phyloP scores from a whole-genome alignment of 2,797 vertebrate genomes.

The Microctenopoma stevenorrisi region DNA sequence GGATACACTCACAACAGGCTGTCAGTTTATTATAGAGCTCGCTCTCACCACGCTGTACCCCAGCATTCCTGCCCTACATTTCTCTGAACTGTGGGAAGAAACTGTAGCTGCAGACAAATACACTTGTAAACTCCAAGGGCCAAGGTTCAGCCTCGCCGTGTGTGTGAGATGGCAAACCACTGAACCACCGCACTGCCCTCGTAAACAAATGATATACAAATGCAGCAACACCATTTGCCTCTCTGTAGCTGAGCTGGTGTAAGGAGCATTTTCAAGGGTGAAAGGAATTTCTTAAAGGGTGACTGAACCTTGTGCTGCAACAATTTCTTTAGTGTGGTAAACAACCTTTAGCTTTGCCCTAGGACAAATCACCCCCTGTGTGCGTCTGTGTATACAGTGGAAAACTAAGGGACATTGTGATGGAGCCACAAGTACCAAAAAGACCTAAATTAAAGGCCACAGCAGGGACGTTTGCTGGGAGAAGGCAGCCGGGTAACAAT shows the following conservation, averaged over 20 bases:
- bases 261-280: constrained; percentile 12
- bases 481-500: not conserved
- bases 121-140: constrained; percentile 14
- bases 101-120: constrained; percentile 33
- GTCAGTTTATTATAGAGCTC: constrained; percentile 40
- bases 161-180: constrained; percentile 13
- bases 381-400: constrained; percentile 29
- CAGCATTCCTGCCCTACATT: constrained; percentile 26
- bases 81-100: constrained; percentile 24
- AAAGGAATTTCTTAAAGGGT: not conserved
- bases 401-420: constrained; percentile 31
- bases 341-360: constrained; percentile 63
- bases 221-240: not conserved
- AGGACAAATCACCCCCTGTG: constrained; percentile 49
- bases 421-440: constrained; percentile 18
- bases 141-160: constrained; percentile 33
- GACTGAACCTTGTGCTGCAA: constrained; percentile 4
- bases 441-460: constrained; percentile 15
- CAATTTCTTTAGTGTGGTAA: constrained; percentile 37
- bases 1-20: constrained; percentile 34
- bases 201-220: constrained; percentile 39
- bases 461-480: not conserved
- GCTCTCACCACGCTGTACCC: constrained; percentile 12
- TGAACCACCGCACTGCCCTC: constrained; percentile 7
- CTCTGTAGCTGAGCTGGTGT: not conserved